Evolutionary conservation across 2,888 invertebrate genomes (phyloP).

Genomic region (Chrysotoxum bicinctum): DNA sequence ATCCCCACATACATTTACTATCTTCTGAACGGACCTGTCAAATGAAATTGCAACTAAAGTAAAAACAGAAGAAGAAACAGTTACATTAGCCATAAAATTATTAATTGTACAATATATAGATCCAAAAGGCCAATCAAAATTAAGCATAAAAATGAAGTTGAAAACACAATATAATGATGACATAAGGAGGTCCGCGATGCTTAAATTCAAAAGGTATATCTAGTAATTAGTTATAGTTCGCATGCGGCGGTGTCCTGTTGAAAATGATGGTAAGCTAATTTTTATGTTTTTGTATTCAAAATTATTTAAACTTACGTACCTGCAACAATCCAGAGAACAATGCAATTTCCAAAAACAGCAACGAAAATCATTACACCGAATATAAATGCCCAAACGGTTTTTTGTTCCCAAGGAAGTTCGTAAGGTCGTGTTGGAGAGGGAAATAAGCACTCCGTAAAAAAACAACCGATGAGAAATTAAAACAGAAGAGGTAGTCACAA

Average conservation of each 20-base stretch:
- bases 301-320: slow-evolving; percentile 84
- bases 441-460: slow-evolving; percentile 84
- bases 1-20: too few relatives aligned
- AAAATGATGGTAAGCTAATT: not conserved
- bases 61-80: slow-evolving; percentile 96
- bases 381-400: slow-evolving; percentile 88
- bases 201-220: slow-evolving; percentile 93
- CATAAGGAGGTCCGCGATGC: slow-evolving; percentile 93
- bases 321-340: slow-evolving; percentile 96
- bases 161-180: slow-evolving; percentile 94
- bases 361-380: slow-evolving; percentile 90
- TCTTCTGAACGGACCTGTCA: slow-evolving; percentile 88
- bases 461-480: slow-evolving; percentile 75
- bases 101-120: slow-evolving; percentile 92
- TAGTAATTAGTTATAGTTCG: slow-evolving; percentile 96
- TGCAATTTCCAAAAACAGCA: slow-evolving; percentile 92
- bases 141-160: slow-evolving; percentile 94
- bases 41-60: slow-evolving; percentile 96
- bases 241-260: slow-evolving; percentile 90
- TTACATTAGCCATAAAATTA: slow-evolving; percentile 95
- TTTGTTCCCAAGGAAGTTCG: slow-evolving; percentile 86
- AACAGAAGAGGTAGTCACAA: too few relatives aligned
- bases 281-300: not conserved
- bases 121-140: slow-evolving; percentile 94
- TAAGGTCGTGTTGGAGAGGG: slow-evolving; percentile 84